Evolutionary conservation across 1,140 invertebrate species (phyloP).

Genomic region (Wiebesia pumilae): DNA sequence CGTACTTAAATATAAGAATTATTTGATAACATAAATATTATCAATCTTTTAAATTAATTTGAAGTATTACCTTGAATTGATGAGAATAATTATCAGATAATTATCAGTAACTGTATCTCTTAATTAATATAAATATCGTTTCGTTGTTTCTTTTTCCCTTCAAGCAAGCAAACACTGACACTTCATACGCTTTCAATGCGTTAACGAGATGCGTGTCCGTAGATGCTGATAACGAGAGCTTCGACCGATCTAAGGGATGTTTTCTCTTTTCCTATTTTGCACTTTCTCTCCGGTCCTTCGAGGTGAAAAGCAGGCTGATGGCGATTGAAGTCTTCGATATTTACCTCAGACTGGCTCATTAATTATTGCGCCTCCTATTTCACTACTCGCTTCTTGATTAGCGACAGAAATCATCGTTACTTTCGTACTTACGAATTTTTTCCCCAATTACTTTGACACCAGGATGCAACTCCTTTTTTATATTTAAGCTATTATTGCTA

Average conservation of each 20-base stretch:
- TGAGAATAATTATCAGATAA: constrained; percentile 44
- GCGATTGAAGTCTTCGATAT: constrained; percentile 68
- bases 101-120: constrained; percentile 22
- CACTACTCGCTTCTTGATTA: constrained; percentile 60
- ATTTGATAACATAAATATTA: constrained; percentile 30
- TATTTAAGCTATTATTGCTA: constrained; percentile 18
- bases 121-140: constrained; percentile 35
- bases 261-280: not conserved
- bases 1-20: not conserved
- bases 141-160: constrained; percentile 28
- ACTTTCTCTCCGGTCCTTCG: constrained; percentile 57
- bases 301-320: constrained; percentile 61
- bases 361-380: constrained; percentile 66
- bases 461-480: constrained; percentile 19
- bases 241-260: constrained; percentile 50
- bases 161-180: not conserved
- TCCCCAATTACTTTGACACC: constrained; percentile 47
- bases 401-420: constrained; percentile 52
- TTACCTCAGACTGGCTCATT: constrained; percentile 69
- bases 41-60: constrained; percentile 42
- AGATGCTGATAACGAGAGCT: constrained; percentile 59
- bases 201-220: constrained; percentile 27
- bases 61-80: not conserved
- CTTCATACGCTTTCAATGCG: constrained; percentile 1
- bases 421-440: constrained; percentile 53